Base-by-base conservation (phyloP, 37 sponge, comb jelly and placozoan species). In the Spongilla lacustris region DNA sequence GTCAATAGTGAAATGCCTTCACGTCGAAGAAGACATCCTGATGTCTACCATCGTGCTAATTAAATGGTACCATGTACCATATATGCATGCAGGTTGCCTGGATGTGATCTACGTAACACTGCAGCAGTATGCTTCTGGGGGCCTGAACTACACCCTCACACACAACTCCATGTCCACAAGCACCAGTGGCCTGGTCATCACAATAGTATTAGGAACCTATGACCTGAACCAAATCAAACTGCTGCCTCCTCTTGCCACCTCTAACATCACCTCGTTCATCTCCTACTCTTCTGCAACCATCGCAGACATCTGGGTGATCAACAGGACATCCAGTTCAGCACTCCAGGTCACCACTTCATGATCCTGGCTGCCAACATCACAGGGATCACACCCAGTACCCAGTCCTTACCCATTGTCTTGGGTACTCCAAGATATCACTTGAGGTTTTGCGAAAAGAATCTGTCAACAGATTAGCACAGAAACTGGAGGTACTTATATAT, bases 141-240 rank as follows among this genome's bases (percentile, higher is more conserved):
- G 36, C 0, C 69, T 82, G 14, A 89, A 72, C 38, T 82, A 83
- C 38, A 85, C 88, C 21, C 83, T 94, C 17, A 94, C 94, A 19
- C 50, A 33, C 8, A 90, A 83, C 38, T 30, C 27, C 48, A 0
- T 69, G 22, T 68, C 35, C 26, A 81, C 71, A 26, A 68, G 30
- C 71, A 68, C 38, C 13, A 91, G 95, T 75, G 78, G 86, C 9
- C 92, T 93, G 9, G 69, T 66, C 23, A 85, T 96, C 29, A 38
- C 48, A 28, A 69, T 97, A 12, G 23, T 3, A 3, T 82, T 97
- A 10, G 87, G 93, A 0, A 36, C 30, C 23, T 76, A 79, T 27
- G 97, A 97, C 74, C 84, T 97, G 11, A 92, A 94, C 75, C 49
- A 41, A 23, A 97, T 97, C 73, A 97, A 97, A 75, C 86, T 85